phyloP scores from a whole-genome alignment of 2,797 vertebrate genomes.

The Oreochromis grahami region DNA sequence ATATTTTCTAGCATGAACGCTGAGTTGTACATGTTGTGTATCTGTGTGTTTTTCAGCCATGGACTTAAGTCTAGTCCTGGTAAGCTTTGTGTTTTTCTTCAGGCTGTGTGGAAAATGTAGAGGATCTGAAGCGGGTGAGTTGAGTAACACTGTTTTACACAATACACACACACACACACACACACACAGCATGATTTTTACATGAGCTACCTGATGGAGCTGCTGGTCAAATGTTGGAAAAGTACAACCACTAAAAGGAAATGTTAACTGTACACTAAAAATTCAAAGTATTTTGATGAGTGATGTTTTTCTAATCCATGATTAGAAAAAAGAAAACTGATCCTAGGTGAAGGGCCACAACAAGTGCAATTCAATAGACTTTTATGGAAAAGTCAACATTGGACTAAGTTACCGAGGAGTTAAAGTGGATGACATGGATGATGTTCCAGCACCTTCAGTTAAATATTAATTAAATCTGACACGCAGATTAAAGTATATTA shows the following conservation, averaged over 20 bases:
- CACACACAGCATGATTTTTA: too few relatives aligned
- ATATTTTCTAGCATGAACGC: neutral
- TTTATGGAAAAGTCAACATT: too few relatives aligned
- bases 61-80: neutral
- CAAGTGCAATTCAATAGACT: too few relatives aligned
- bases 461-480: too few relatives aligned
- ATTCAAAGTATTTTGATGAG: neutral
- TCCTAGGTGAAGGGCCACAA: neutral
- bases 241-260: neutral
- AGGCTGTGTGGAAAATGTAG: neutral
- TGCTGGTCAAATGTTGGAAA: neutral
- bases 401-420: too few relatives aligned
- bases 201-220: neutral
- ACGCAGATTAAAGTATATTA: too few relatives aligned
- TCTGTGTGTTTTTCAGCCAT: slow-evolving; percentile 36
- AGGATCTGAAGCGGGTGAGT: neutral
- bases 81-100: neutral
- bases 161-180: too few relatives aligned
- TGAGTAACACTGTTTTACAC: neutral
- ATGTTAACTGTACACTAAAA: neutral
- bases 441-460: too few relatives aligned
- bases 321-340: neutral
- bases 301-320: neutral
- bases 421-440: too few relatives aligned
- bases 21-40: neutral